phyloP scores from a whole-genome alignment of 2,113 vertebrate genomes.

The Stomatorhinus ivindoensis region DNA sequence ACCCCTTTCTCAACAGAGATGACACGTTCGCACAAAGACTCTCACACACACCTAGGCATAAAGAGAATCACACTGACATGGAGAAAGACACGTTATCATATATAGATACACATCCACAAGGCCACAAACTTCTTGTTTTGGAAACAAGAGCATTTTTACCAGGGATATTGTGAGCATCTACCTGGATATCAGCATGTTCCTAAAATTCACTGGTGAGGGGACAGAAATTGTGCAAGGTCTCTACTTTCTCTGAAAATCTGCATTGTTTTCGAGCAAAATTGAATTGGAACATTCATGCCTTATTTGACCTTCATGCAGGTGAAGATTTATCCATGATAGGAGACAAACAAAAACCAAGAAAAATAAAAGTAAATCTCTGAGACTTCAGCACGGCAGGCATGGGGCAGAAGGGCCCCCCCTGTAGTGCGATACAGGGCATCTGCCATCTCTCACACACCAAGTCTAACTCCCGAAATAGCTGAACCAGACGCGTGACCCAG shows the following conservation, averaged over 20 bases:
- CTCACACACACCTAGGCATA: conserved; percentile 10
- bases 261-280: neutral
- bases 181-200: neutral
- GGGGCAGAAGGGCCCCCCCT: neutral
- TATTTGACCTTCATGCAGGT: neutral
- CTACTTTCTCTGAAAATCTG: neutral
- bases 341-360: neutral
- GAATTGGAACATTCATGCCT: neutral
- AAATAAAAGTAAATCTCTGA: neutral
- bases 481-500: neutral
- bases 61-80: neutral
- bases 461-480: neutral
- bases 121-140: neutral
- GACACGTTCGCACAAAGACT: neutral
- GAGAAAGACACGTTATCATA: neutral
- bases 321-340: neutral
- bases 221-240: neutral
- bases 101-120: conserved; percentile 3
- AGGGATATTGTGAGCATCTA: neutral
- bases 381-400: neutral
- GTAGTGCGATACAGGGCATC: neutral
- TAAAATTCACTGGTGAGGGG: neutral
- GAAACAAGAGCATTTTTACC: neutral
- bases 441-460: neutral
- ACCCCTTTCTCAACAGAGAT: neutral